Evolutionary conservation across 1,140 invertebrate species (phyloP), one percentile per base, ranked within the genome.

Genomic region (Drosophila leontia): DNA sequence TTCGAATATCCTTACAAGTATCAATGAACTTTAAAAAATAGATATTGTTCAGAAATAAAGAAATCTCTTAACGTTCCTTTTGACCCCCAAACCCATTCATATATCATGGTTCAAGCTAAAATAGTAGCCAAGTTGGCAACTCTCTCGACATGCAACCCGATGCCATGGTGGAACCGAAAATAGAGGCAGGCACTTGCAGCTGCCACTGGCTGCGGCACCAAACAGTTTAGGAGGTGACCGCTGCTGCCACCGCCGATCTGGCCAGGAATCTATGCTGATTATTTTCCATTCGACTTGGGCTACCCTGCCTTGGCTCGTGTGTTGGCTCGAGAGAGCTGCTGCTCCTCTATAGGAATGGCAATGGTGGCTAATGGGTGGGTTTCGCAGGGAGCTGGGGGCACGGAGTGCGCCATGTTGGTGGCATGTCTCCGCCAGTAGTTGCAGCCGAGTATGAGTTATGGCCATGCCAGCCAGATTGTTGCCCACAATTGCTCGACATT

Each of bases 131-230:
- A 12, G 0, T 12, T 17, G 26, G 7, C 63, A 70, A 17, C 34
- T 34, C 67, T 67, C 35, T 42, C 55, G 76, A 57, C 81, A 72
- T 79, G 80, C 75, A 83, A 29, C 29, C 41, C 47, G 67, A 48
- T 34, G 39, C 65, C 63, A 26, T 48, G 45, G 60, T 29, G 26
- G 7, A 53, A 41, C 60, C 50, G 12, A 51, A 68, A 70, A 74
- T 74, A 50, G 70, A 51, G 68, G 59, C 74, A 75, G 68, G 71
- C 84, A 87, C 84, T 87, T 87, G 84, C 84, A 87, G 64, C 82
- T 85, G 81, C 81, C 78, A 64, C 71, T 59, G 72, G 62, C 56
- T 75, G 62, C 15, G 53, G 70, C 70, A 72, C 37, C 37, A 45
- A 32, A 48, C 37, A 29, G 68, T 44, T 72, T 74, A 75, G 63